phyloP scores from a whole-genome alignment of 2,113 vertebrate genomes.

The Sceloporus undulatus region DNA sequence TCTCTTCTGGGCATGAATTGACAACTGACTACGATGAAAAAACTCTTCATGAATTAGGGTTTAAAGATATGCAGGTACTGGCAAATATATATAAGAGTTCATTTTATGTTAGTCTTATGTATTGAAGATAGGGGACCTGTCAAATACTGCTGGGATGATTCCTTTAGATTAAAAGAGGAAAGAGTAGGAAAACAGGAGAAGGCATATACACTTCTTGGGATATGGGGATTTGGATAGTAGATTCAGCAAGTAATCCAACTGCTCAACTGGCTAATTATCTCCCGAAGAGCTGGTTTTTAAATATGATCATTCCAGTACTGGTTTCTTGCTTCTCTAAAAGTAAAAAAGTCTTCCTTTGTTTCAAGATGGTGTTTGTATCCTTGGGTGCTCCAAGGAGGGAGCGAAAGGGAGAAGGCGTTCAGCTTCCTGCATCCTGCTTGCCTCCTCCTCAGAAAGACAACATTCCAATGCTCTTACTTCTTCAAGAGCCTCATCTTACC shows the following conservation, averaged over 20 bases:
- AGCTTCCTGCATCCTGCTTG: constrained; percentile 96
- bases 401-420: constrained; percentile 95
- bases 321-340: not conserved
- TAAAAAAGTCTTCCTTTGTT: not conserved
- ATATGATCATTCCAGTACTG: not conserved
- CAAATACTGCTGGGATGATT: too few relatives aligned
- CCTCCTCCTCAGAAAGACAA: constrained; percentile 98
- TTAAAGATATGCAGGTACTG: constrained; percentile 98
- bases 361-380: constrained; percentile 98
- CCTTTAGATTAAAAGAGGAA: not conserved
- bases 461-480: constrained; percentile 97
- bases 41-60: constrained; percentile 95
- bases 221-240: not conserved
- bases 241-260: not conserved
- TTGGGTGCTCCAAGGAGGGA: constrained; percentile 95
- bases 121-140: too few relatives aligned
- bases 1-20: constrained; percentile 97
- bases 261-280: too few relatives aligned
- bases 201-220: not conserved
- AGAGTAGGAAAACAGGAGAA: not conserved
- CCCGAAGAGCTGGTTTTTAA: not conserved
- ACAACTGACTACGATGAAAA: constrained; percentile 99
- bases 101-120: not conserved
- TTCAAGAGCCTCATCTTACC: constrained; percentile 97
- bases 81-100: not conserved